These are phyloP conservation scores for Mastomys natalensis DNA, from an alignment of 2,113 vertebrate species.

Conservation along the genomic window DNA sequence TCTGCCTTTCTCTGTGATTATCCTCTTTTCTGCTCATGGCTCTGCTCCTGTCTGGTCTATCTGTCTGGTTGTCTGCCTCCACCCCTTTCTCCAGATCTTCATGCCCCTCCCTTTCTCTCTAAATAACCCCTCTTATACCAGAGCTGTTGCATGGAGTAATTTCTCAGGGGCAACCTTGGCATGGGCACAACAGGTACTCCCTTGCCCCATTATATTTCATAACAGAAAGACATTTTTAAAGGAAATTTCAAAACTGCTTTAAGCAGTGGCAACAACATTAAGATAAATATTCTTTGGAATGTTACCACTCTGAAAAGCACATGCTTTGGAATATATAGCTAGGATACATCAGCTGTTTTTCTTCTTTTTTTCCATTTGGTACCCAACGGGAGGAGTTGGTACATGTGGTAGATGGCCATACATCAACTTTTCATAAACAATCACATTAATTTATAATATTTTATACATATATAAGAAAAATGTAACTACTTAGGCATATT, in stretches of 20 bases:
- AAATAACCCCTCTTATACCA: too few relatives aligned
- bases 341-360: background rate
- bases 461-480: background rate
- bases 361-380: background rate
- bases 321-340: conserved; percentile 24
- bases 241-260: conserved; percentile 49
- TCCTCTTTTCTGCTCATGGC: too few relatives aligned
- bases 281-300: conserved; percentile 18
- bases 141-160: too few relatives aligned
- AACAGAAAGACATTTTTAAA: conserved; percentile 1
- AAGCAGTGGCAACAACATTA: background rate
- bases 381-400: background rate
- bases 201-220: too few relatives aligned
- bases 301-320: conserved; percentile 7
- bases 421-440: conserved; percentile 27
- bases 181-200: too few relatives aligned
- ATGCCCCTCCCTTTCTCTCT: too few relatives aligned
- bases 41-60: too few relatives aligned
- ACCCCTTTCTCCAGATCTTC: too few relatives aligned
- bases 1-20: too few relatives aligned
- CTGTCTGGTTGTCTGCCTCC: too few relatives aligned
- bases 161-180: too few relatives aligned
- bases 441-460: background rate
- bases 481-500: background rate
- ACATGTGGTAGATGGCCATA: background rate